Evolutionary conservation across 2,797 vertebrate species (phyloP), one percentile per base, ranked within the genome.

Genomic region (Betta splendens): DNA sequence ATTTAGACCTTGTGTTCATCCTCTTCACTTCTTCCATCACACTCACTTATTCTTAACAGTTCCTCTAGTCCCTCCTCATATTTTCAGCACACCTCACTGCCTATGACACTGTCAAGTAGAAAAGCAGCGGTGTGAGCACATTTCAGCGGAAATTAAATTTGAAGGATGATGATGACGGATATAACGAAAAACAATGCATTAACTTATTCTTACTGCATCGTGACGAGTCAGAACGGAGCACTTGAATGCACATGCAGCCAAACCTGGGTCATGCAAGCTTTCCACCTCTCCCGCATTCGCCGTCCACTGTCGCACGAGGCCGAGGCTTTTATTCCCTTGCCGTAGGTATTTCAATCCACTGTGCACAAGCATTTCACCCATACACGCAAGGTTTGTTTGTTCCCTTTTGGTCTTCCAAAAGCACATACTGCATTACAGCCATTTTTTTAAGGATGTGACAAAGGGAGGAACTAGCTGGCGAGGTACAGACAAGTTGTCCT

Each of bases 301-400:
- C 52, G 46, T 33, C 18, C 5, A n/a, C 64, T 52, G 46, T 33
- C 18, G n/a, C 40, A 38, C 11, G 7, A 68, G 53, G 55, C 52
- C 23, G 40, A 52, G 52, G 48, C 58, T 72, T 79, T 66, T 50
- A 50, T 67, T 73, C 53, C 47, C 48, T 26, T 51, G 29, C 63
- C 3, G 15, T 40, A 47, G 75, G 61, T 75, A 61, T 77, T 80
- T 80, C 64, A 74, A 58, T 50, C 55, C 33, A 31, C 43, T n/a
- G 13, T 56, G 47, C 58, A 44, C 2, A 20, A 45, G 62, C 63
- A 65, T 56, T 40, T 69, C 42, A 35, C 32, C 22, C 43, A 54
- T 37, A 36, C 49, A 60, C 5, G 25, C 65, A 62, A 47, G 1
- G 10, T 53, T 53, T 64, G 59, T 43, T 64, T 36, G 32, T 33